Evolutionary conservation across 2,113 vertebrate genomes (phyloP).

Genomic region (Ammodytes marinus): DNA sequence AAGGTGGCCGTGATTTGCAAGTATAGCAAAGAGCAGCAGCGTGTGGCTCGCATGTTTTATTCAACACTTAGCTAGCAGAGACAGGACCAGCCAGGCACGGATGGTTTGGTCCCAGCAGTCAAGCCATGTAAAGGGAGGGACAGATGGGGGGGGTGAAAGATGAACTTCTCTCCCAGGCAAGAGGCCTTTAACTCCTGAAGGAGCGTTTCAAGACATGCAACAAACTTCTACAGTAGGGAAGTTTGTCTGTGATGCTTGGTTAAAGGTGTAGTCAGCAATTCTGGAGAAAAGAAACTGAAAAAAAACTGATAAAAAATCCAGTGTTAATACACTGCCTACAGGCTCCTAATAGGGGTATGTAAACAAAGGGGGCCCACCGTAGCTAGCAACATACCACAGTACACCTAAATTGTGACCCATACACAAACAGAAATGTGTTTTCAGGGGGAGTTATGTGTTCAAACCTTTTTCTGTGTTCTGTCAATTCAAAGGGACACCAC

Average conservation of each 20-base stretch:
- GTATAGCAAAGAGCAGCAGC: constrained; percentile 52
- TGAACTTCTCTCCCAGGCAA: background rate
- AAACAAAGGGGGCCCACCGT: too few relatives aligned
- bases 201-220: background rate
- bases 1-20: constrained; percentile 66
- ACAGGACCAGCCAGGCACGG: constrained; percentile 55
- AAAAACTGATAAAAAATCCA: too few relatives aligned
- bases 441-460: too few relatives aligned
- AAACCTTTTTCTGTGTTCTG: too few relatives aligned
- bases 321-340: too few relatives aligned
- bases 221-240: background rate
- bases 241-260: background rate
- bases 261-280: too few relatives aligned
- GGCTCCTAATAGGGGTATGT: too few relatives aligned
- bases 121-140: constrained; percentile 1
- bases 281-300: too few relatives aligned
- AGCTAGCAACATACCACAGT: too few relatives aligned
- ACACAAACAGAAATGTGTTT: too few relatives aligned
- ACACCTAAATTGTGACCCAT: too few relatives aligned
- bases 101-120: constrained; percentile 57
- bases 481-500: too few relatives aligned
- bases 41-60: constrained; percentile 76
- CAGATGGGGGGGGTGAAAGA: background rate
- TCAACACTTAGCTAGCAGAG: constrained; percentile 55
- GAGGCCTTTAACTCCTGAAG: background rate